Base-by-base conservation (phyloP, 2,797 vertebrate genomes). In the Coranthus polyacanthus region DNA sequence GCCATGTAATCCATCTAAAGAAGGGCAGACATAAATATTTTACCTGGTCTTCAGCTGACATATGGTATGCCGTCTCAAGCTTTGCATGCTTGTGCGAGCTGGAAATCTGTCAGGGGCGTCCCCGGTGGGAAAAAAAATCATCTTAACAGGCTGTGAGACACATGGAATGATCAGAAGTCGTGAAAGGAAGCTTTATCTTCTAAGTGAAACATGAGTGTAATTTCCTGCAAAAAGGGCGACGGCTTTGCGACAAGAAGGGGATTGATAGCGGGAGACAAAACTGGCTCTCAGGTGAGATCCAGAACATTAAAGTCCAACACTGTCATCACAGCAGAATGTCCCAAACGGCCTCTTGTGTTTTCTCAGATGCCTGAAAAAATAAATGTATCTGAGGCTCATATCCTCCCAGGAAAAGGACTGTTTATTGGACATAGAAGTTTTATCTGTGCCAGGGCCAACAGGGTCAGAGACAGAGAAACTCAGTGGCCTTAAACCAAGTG, bases 351-450 rank as follows among this genome's bases (percentile, higher is more conserved):
- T 64, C 73, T 29, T 12, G 81, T 85, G 79, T 90, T 90, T 86
- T 79, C 71, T 82, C 83, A 86, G 72, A 89, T 85, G 87, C 75
- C 85, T 90, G 88, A 75, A 86, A 81, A 88, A 90, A 91, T 83
- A 86, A 72, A 85, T 81, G 59, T 77, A 83, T 83, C 65, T 3
- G 56, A 77, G 63, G 62, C 71, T 89, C 81, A 86, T 87, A 86
- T 90, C 88, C 85, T 90, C 78, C 46, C 85, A 89, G 89, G 88
- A 90, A 85, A 82, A 72, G 75, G 65, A 75, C 53, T 88, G 84
- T 89, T 89, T 88, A 78, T 51, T 62, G 58, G 80, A 67, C 65
- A 87, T 61, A 56, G 68, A 37, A 29, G 75, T 76, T 81, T 88
- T 84, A 89, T 89, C 87, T 84, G 77, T 53, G 39, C 50, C 61